phyloP scores from a whole-genome alignment of 2,113 vertebrate genomes.

The Pyrgilauda ruficollis region DNA sequence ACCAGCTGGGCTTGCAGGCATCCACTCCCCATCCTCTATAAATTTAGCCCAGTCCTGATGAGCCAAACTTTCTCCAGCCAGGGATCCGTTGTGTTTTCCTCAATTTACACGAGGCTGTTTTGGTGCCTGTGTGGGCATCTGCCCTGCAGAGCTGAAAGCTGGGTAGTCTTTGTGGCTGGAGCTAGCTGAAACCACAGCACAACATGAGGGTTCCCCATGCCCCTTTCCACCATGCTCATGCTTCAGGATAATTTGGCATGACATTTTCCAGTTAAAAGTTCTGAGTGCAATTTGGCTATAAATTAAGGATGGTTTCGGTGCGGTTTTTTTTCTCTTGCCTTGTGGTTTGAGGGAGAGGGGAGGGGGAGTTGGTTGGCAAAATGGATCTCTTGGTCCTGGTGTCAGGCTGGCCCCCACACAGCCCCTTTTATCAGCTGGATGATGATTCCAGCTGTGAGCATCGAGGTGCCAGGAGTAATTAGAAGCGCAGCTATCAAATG shows the following conservation, averaged over 20 bases:
- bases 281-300: neutral
- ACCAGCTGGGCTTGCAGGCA: neutral
- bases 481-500: neutral
- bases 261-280: neutral
- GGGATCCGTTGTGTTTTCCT: neutral
- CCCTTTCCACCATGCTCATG: fast-evolving
- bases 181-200: neutral
- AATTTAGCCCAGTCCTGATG: neutral
- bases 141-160: neutral
- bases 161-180: neutral
- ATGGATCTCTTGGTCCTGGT: neutral
- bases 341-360: neutral
- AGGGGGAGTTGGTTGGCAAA: neutral
- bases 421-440: neutral
- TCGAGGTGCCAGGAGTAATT: neutral
- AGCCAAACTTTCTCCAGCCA: neutral
- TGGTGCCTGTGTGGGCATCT: neutral
- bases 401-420: neutral
- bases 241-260: neutral
- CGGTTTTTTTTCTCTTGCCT: neutral
- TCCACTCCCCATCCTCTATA: neutral
- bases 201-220: fast-evolving
- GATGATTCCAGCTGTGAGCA: neutral
- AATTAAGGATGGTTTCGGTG: neutral
- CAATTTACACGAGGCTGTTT: neutral